Evolutionary conservation across 2,888 invertebrate genomes (phyloP), one percentile per base, ranked within the genome.

Genomic region (Hyalella azteca): DNA sequence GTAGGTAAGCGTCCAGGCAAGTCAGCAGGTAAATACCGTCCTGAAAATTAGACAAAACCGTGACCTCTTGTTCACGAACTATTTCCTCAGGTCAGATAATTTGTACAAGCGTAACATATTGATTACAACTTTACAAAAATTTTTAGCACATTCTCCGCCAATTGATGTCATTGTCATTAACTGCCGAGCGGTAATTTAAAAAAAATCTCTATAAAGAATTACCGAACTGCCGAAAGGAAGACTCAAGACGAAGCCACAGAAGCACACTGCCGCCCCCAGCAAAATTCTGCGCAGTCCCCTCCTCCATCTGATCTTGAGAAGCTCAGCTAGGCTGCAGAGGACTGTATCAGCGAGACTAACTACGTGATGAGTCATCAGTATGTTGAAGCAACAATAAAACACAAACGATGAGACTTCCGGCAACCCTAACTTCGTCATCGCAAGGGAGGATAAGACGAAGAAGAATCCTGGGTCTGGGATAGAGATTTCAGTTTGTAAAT

Each of bases 1-100:
- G 82, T n/a, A 80, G n/a, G 77, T 82, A 82, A 2, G 73, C 79
- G 49, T 82, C 82, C 40, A 80, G 49, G 13, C 78, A 60, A 13
- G 32, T 29, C 48, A 80, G 36, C 40, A 82, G 49, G 50, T 75
- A 80, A 4, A 82, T 41, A n/a, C 82, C 82, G 2, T 80, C 77
- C 82, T 82, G 77, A 19, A 40, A n/a, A 45, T 7, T 54, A 54
- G 54, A 26, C 3, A 13, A 13, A 26, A 22, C n/a, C n/a, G n/a
- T n/a, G n/a, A n/a, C n/a, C n/a, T n/a, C n/a, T n/a, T n/a, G n/a
- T n/a, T n/a, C n/a, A n/a, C n/a, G n/a, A n/a, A n/a, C n/a, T n/a
- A n/a, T n/a, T n/a, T n/a, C 45, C 45, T 15, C 1, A 15, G 19
- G 11, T 11, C 45, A 45, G 19, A 45, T 1, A 1, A 2, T 45